These are phyloP conservation scores for Chrysopa pallens DNA, from an alignment of 1,140 invertebrate genomes.

Conservation along the genomic window DNA sequence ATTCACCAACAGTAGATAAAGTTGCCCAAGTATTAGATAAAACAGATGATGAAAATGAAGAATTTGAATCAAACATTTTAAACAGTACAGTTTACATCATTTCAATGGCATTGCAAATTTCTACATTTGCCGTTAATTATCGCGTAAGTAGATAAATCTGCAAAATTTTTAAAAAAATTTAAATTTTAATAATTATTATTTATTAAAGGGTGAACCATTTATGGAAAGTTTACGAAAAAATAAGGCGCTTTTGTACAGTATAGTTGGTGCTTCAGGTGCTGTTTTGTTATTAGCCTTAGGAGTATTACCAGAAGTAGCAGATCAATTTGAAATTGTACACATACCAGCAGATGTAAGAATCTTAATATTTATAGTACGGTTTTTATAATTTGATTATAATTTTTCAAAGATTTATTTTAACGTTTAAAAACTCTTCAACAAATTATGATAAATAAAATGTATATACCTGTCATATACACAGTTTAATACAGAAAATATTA, in stretches of 20 bases:
- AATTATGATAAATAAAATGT: too few species aligned
- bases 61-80: constrained; percentile 85
- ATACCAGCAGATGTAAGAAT: constrained; percentile 65
- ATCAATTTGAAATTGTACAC: constrained; percentile 77
- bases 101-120: constrained; percentile 90
- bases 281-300: constrained; percentile 63
- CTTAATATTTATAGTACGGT: constrained; percentile 1
- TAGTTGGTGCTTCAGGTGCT: constrained; percentile 50
- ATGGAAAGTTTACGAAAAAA: constrained; percentile 94
- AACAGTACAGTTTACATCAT: constrained; percentile 98
- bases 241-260: constrained; percentile 78
- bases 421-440: background rate
- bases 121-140: constrained; percentile 98
- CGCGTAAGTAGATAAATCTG: constrained; percentile 44
- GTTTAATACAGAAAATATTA: too few species aligned
- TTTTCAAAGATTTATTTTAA: constrained; percentile 4
- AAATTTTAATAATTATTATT: constrained; percentile 9
- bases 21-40: background rate
- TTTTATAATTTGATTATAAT: constrained; percentile 2
- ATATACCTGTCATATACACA: too few species aligned
- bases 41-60: constrained; percentile 31
- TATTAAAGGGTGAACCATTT: constrained; percentile 80
- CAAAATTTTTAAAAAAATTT: background rate
- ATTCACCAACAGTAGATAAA: background rate
- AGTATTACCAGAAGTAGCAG: constrained; percentile 54